Base-by-base conservation (phyloP, 2,113 vertebrate genomes). In the Saguinus imperator region DNA sequence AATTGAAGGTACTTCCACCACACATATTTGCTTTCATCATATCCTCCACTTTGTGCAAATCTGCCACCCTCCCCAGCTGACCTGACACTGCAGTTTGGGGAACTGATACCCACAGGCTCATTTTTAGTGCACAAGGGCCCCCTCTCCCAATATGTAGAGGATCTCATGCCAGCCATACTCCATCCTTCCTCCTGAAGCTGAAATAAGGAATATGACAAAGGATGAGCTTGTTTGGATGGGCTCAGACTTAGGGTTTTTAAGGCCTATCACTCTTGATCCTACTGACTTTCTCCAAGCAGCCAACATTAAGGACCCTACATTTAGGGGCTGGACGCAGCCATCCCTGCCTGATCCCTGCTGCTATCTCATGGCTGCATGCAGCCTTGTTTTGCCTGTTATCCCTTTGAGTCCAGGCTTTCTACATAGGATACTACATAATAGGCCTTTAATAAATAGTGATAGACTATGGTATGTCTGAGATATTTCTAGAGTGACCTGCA, bases 371-470 rank as follows among this genome's bases (percentile, higher is more conserved):
- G 50, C 12, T 21, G 58, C 29, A 8, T 43, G n/a, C 6, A 88
- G 68, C 43, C 70, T 52, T 52, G 48, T 45, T 91, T 96, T 91
- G 40, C 43, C 77, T 94, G n/a, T 79, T 90, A 61, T 17, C 84
- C 40, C 12, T 83, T 45, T 77, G 57, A 73, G n/a, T 77, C 77
- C 84, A 43, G 37, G 37, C 52, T 91, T 97, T 79, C 76, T 77
- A 23, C 37, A 58, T 32, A 83, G 77, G 77, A 83, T 37, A 32
- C 50, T 45, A 35, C 35, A 66, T 93, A 82, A 96, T 76, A 94
- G 48, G 40, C 21, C 70, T 88, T 85, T 45, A 84, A 11, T 37
- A 84, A 73, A 55, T 80, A 45, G 10, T 84, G 43, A 64, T 8
- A 73, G 76, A 83, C 18, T 29, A 23, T 64, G 79, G 29, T 85